Percentiles rank a stretch among this genome's conserved stretches.
Conservation (phyloP, 1,140 invertebrate genomes). For the Neodiprion lecontei region DNA sequence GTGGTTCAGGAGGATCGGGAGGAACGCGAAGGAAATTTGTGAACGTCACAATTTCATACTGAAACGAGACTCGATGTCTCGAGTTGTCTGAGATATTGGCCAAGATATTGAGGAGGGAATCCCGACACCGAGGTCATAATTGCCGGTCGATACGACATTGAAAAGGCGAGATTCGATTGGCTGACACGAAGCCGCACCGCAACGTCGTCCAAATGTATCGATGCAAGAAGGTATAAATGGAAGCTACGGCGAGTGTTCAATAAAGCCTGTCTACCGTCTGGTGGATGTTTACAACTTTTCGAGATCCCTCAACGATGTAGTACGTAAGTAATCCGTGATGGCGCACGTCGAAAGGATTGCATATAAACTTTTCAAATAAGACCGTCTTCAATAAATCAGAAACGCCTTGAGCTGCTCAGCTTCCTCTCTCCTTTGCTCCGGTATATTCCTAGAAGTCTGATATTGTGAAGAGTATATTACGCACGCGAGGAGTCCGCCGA, state of each 20-base stretch:
- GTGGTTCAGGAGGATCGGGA: neutral
- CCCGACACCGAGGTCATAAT: too few species aligned
- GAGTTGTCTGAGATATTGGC: too few species aligned
- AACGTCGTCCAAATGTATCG: slow-evolving; percentile 25
- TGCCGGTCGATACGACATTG: neutral
- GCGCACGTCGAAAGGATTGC: slow-evolving; percentile 32
- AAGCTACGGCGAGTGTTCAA: neutral
- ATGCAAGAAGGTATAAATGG: neutral
- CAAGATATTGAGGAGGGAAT: too few species aligned
- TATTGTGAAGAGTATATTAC: too few species aligned
- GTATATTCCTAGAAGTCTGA: neutral
- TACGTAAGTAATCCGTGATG: neutral
- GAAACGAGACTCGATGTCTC: neutral
- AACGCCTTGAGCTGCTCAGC: neutral
- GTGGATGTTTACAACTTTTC: slow-evolving; percentile 32
- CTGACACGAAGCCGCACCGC: neutral
- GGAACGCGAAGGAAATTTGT: slow-evolving; percentile 22
- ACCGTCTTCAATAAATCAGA: slow-evolving; percentile 34
- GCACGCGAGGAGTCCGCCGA: too few species aligned
- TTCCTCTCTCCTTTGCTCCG: neutral
- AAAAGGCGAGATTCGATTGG: too few species aligned
- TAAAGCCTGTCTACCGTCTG: slow-evolving; percentile 13
- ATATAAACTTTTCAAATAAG: slow-evolving; percentile 52
- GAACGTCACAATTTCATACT: slow-evolving; percentile 17
- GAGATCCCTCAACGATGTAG: slow-evolving; percentile 38